phyloP scores from a whole-genome alignment of 2,888 invertebrate genomes.

The Drosophila barbarae region DNA sequence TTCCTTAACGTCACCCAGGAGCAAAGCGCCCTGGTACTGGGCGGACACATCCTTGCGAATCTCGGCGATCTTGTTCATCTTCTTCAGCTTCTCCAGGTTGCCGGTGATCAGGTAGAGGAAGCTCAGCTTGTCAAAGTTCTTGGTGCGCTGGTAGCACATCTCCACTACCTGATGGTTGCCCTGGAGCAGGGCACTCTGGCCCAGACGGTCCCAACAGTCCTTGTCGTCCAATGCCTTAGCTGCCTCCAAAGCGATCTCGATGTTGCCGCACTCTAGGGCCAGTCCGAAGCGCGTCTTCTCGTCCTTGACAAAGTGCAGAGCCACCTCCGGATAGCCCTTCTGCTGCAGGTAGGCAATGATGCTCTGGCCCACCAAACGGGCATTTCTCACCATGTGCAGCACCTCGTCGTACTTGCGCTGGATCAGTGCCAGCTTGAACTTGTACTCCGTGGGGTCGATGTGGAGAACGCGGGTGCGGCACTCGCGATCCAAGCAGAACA shows the following conservation, averaged over 20 bases:
- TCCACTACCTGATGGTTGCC: conserved; percentile 98
- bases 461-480: conserved; percentile 92
- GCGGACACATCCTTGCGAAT: conserved; percentile 97
- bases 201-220: conserved; percentile 96
- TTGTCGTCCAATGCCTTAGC: conserved; percentile 97
- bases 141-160: conserved; percentile 99
- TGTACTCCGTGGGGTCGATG: conserved; percentile 98
- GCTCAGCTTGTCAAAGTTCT: conserved; percentile 98
- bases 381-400: conserved; percentile 95
- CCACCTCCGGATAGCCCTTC: conserved; percentile 99
- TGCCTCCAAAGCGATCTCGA: conserved; percentile 97
- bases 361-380: conserved; percentile 98
- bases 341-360: conserved; percentile 99
- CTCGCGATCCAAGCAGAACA: conserved; percentile 97
- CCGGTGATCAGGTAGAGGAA: conserved; percentile 99
- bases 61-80: conserved; percentile 99
- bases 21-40: conserved; percentile 96
- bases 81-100: conserved; percentile 96
- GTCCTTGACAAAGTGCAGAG: conserved; percentile 99
- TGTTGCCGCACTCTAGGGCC: conserved; percentile 98
- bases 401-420: conserved; percentile 98
- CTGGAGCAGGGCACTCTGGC: conserved; percentile 94
- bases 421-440: conserved; percentile 97
- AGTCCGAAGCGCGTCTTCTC: conserved; percentile 97
- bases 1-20: conserved; percentile 95